A percentile compares a stretch with the other conserved stretches of the same genome.
phyloP scores from a whole-genome alignment of 23 tunicate species.

The Halocynthia roretzi region DNA sequence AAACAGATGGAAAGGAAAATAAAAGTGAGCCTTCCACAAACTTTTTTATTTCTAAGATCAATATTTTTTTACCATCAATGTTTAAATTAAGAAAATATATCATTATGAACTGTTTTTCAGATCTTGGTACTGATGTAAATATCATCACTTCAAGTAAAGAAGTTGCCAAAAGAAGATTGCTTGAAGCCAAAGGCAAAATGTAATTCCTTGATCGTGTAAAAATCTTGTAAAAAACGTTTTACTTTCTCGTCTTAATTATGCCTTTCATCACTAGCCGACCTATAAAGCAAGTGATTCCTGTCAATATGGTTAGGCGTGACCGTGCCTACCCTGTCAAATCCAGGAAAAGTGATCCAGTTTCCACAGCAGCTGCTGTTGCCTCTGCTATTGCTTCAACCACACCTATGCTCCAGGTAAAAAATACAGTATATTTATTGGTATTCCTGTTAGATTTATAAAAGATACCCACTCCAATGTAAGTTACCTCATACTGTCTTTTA shows the following conservation, averaged over 20 bases:
- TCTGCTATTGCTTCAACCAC: conserved; percentile 4
- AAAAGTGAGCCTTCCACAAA: background rate
- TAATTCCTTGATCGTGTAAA: background rate
- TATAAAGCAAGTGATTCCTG: background rate
- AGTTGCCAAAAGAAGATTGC: conserved; percentile 11
- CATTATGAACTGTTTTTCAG: background rate
- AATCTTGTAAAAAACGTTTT: background rate
- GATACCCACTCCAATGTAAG: no score
- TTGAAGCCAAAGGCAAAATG: conserved; percentile 1
- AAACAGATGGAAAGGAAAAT: background rate
- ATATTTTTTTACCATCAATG: no score
- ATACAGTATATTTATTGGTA: no score
- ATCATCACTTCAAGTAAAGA: conserved; percentile 7
- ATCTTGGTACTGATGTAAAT: background rate
- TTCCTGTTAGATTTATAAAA: no score
- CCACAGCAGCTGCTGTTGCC: conserved; percentile 1
- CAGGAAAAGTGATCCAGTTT: background rate
- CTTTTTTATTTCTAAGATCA: no score
- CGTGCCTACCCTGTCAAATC: no score
- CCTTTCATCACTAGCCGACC: background rate
- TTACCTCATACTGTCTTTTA: no score
- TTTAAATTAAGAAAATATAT: background rate
- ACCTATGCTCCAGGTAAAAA: conserved; percentile 5
- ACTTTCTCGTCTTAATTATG: background rate
- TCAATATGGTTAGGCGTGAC: background rate